A percentile compares a stretch with the other conserved stretches of the same genome.
Evolutionary conservation across 2,797 vertebrate species (phyloP).

Genomic region (Syndactyla subalaris): DNA sequence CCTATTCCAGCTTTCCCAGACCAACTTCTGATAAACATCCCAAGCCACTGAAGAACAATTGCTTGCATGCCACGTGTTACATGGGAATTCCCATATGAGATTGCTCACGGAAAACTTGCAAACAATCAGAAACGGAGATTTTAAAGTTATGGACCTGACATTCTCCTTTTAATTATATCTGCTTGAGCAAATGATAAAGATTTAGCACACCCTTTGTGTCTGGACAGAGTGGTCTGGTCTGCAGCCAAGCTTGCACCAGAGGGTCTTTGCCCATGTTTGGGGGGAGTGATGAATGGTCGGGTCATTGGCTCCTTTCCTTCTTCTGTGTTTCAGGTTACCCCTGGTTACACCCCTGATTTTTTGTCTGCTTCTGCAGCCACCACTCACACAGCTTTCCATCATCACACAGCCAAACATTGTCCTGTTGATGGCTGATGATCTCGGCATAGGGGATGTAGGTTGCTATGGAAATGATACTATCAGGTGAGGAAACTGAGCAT

Average conservation of each 20-base stretch:
- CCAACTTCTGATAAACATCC: neutral
- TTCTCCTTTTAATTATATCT: neutral
- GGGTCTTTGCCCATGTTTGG: accelerated
- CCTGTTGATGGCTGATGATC: conserved; percentile 90
- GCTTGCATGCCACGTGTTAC: neutral
- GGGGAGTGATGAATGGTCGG: neutral
- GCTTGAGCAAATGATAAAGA: neutral
- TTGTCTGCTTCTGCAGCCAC: neutral
- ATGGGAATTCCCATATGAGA: neutral
- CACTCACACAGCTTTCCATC: neutral
- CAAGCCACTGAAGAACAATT: neutral
- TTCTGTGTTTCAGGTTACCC: conserved; percentile 46
- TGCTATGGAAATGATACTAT: conserved; percentile 92
- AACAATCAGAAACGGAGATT: neutral
- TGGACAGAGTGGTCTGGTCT: neutral
- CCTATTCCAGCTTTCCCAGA: neutral
- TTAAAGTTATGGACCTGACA: neutral
- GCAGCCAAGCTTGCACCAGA: accelerated
- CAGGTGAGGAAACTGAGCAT: conserved; percentile 74
- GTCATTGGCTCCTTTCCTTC: neutral
- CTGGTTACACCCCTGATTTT: neutral
- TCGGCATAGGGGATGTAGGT: conserved; percentile 92
- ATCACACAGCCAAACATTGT: conserved; percentile 84
- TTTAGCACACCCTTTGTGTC: neutral
- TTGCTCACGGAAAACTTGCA: neutral